Evolutionary conservation across 1,140 invertebrate species (phyloP), one percentile per base, ranked within the genome.

Genomic region (Pygmarrhopalites habei): DNA sequence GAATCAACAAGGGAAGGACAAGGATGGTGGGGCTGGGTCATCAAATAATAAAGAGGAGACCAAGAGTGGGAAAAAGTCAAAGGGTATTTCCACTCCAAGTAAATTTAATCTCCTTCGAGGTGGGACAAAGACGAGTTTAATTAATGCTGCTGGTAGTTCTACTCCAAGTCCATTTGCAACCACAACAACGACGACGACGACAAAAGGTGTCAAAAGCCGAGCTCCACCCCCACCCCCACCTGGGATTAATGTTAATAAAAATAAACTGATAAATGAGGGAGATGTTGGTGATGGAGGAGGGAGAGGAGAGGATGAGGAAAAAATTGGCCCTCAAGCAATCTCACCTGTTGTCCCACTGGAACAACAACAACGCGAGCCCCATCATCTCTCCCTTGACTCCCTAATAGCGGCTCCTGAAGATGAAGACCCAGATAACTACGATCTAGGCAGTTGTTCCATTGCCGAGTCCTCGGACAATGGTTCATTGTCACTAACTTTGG

Each of bases 1-100:
- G 43, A 59, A 59, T 26, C 57, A 59, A 23, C 57, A 43, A 44
- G 57, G 57, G 2, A 59, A 59, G 21, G 57, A 59, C 21, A 59
- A 59, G 43, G 32, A 15, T 35, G 5, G 15, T 7, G 26, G 35
- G 3, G 57, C 12, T 4, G 4, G 10, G 46, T 7, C 4, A 28
- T 14, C 4, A 26, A 19, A 10, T 14, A 39, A 12, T 4, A 56
- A 56, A 15, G 10, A 10, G 4, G 26, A 15, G n/a, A 39, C 30
- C 3, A 56, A 56, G 15, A 19, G 12, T 35, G 26, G 28, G 14
- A 56, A 56, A 41, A 56, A 56, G 30, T 56, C 53, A 32, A 55
- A 55, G 23, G 26, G 51, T 32, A 26, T 12, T 10, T 52, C 49
- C 12, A 56, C 53, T 19, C 30, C 30, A 2, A 56, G 53, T 21